phyloP scores from a whole-genome alignment of 2,113 vertebrate genomes.

The Podilymbus podiceps region DNA sequence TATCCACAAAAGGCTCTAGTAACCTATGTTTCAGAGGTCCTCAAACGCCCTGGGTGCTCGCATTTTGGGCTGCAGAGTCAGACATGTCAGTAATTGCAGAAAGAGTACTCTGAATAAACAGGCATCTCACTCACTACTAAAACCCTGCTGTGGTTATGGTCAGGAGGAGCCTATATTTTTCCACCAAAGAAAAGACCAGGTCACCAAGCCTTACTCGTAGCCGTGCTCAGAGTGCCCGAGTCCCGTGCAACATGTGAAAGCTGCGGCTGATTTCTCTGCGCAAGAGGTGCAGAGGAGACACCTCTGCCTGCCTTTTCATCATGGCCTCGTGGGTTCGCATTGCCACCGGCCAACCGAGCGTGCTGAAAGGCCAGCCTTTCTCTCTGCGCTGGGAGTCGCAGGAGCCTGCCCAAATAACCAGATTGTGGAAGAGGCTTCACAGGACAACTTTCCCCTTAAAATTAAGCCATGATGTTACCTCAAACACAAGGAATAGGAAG shows the following conservation, averaged over 20 bases:
- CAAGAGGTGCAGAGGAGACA: neutral
- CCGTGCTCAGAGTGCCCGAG: neutral
- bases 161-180: neutral
- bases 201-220: neutral
- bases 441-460: neutral
- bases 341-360: neutral
- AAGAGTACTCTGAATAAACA: neutral
- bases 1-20: neutral
- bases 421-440: neutral
- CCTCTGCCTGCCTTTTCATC: neutral
- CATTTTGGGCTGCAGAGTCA: neutral
- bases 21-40: neutral
- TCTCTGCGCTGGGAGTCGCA: rapidly evolving
- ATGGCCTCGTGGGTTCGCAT: neutral
- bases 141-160: neutral
- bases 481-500: neutral
- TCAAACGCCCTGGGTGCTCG: neutral
- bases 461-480: neutral
- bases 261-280: neutral
- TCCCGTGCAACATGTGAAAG: neutral
- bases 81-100: neutral
- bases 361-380: neutral
- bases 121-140: neutral
- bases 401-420: neutral
- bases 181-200: neutral